These are phyloP conservation scores for Notamacropus eugenii DNA, from an alignment of 2,797 vertebrate genomes.

Conservation along the genomic window DNA sequence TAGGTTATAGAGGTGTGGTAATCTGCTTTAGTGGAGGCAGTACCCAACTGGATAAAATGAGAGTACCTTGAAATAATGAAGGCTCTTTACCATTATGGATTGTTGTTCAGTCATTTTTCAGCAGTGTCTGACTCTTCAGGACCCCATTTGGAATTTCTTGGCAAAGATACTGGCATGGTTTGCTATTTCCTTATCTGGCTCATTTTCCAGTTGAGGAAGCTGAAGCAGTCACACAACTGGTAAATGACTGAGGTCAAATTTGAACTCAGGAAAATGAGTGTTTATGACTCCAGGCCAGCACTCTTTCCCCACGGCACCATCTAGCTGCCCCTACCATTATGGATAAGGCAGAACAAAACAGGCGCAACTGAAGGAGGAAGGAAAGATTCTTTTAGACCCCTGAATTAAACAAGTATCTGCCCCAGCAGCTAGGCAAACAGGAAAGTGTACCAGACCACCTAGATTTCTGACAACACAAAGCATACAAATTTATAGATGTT, in stretches of 20 bases:
- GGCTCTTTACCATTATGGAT: background rate
- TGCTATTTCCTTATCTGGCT: background rate
- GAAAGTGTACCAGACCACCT: too few relatives aligned
- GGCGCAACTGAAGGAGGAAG: background rate
- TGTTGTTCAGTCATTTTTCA: background rate
- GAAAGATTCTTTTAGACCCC: background rate
- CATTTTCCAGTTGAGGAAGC: background rate
- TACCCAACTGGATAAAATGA: background rate
- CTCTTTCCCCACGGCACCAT: background rate
- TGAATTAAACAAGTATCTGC: too few relatives aligned
- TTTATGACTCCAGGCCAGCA: background rate
- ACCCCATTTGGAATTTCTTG: background rate
- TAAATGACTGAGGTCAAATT: background rate
- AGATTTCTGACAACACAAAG: too few relatives aligned
- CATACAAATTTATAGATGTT: too few relatives aligned
- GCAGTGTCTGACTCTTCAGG: background rate
- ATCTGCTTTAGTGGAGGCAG: background rate
- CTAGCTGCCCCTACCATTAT: background rate
- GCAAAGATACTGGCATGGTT: background rate
- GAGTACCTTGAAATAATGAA: background rate
- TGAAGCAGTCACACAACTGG: background rate
- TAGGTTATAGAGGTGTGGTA: background rate
- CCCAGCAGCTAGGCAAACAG: too few relatives aligned
- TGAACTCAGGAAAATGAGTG: background rate
- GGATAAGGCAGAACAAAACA: background rate